These are phyloP conservation scores for Nylanderia fulva DNA, from an alignment of 1,140 invertebrate genomes.

Conservation along the genomic window DNA sequence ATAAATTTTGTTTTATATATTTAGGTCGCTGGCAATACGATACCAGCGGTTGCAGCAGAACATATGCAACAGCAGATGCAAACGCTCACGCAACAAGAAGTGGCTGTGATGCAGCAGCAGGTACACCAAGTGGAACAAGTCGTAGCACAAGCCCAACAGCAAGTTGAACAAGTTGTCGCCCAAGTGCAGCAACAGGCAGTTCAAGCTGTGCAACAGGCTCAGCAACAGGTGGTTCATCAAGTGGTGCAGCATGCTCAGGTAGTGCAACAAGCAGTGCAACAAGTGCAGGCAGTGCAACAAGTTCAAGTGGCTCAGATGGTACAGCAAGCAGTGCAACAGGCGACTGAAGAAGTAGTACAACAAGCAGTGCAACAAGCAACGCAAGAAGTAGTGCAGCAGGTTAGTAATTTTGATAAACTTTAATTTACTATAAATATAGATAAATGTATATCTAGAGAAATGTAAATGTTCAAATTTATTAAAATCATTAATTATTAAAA, in stretches of 20 bases:
- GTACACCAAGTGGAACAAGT: constrained; percentile 84
- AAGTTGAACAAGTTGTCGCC: constrained; percentile 84
- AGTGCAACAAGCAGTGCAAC: constrained; percentile 85
- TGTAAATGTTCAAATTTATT: not conserved
- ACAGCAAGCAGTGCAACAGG: constrained; percentile 86
- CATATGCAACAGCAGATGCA: constrained; percentile 78
- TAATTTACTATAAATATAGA: constrained; percentile 13
- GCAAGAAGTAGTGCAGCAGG: constrained; percentile 84
- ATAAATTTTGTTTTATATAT: constrained; percentile 69
- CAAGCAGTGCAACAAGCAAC: constrained; percentile 86
- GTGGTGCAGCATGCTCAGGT: constrained; percentile 84
- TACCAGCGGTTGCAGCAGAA: constrained; percentile 71
- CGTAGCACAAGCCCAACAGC: constrained; percentile 83
- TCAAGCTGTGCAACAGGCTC: constrained; percentile 83
- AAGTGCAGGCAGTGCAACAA: constrained; percentile 82
- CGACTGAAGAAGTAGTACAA: constrained; percentile 87
- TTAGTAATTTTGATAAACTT: constrained; percentile 65
- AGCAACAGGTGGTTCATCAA: constrained; percentile 84
- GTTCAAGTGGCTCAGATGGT: constrained; percentile 84
- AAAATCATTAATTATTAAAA: constrained; percentile 10
- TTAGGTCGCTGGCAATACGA: constrained; percentile 77
- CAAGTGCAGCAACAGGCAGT: constrained; percentile 83
- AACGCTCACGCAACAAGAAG: constrained; percentile 78
- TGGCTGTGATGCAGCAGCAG: constrained; percentile 81
- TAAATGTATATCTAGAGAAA: not conserved